Evolutionary conservation across 2,888 invertebrate genomes (phyloP), one percentile per base, ranked within the genome.

Genomic region (Apeira syringaria): DNA sequence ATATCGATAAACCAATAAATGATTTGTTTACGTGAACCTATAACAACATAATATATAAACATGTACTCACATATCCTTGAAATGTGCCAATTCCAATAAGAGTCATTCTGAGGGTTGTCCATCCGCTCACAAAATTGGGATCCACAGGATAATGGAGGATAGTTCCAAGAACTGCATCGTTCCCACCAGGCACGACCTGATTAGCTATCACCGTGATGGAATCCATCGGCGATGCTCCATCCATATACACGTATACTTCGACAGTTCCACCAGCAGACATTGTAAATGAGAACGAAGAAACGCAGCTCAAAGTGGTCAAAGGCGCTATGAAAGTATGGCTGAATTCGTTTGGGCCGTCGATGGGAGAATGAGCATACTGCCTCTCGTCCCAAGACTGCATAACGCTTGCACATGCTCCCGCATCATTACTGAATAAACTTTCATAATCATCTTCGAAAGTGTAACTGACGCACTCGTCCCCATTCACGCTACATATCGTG

Each of bases 241-340:
- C 50, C 61, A 79, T 67, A 34, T 55, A 77, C 5, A 75, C 36
- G 26, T 65, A 63, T 1, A 74, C 56, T 66, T 82, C 74, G 2
- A 83, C 27, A 7, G 34, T 20, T 8, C 80, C 80, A 4, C 47
- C 47, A 5, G 56, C 41, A 1, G 58, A 29, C 65, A 80, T 66
- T 0, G 52, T 15, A 34, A 80, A 69, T 6, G 31, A 2, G 24
- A 59, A 61, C 5, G 67, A 65, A 2, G 67, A 57, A 1, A 54
- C 56, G 42, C 70, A 69, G 42, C 64, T 65, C 3, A 56, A 31
- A 1, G 1, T 1, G 0, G 22, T 1, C 29, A 13, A 7, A 2
- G 69, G 68, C 0, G 56, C 53, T 32, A 80, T 67, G 36, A 63
- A 76, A 2, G 18, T 41, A 1, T 28, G 49, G 25, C 79, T 74